A percentile compares a stretch with the other conserved stretches of the same genome.
Evolutionary conservation across 2,113 vertebrate genomes (phyloP).

Genomic region (Sturnus vulgaris): DNA sequence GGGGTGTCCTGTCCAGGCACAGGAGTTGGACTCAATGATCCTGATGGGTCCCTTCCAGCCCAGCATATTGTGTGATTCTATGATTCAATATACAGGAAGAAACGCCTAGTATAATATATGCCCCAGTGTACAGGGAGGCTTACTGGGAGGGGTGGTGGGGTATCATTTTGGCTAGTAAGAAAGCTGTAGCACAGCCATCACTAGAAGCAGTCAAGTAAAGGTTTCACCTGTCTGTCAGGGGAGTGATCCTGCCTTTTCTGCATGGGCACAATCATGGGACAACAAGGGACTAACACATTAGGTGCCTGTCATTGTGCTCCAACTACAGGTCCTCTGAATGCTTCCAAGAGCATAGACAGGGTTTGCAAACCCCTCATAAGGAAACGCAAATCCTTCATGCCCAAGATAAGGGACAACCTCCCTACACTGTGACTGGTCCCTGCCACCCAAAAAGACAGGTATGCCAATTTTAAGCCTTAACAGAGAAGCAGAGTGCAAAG

Average conservation of each 20-base stretch:
- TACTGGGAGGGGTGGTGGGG: no score
- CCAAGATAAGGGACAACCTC: background rate
- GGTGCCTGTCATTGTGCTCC: background rate
- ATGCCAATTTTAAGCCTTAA: background rate
- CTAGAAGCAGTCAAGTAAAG: background rate
- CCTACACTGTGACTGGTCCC: background rate
- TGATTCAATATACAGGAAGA: background rate
- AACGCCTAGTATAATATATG: background rate
- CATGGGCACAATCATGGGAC: background rate
- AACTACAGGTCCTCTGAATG: background rate
- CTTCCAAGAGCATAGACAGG: background rate
- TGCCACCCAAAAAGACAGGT: background rate
- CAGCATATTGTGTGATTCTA: background rate
- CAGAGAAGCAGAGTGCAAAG: background rate
- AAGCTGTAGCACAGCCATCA: background rate
- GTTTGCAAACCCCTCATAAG: background rate
- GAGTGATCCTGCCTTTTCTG: background rate
- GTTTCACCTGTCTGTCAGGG: background rate
- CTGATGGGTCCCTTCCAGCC: background rate
- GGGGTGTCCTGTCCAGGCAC: background rate
- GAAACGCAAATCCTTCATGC: background rate
- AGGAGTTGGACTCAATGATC: background rate
- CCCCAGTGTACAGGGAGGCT: background rate
- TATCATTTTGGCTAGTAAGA: background rate
- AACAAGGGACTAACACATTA: accelerated